Percentiles rank a stretch among this genome's conserved stretches.
These are phyloP conservation scores for Percopsis omiscomaycus DNA, from an alignment of 2,797 vertebrate genomes.

Conservation along the genomic window DNA sequence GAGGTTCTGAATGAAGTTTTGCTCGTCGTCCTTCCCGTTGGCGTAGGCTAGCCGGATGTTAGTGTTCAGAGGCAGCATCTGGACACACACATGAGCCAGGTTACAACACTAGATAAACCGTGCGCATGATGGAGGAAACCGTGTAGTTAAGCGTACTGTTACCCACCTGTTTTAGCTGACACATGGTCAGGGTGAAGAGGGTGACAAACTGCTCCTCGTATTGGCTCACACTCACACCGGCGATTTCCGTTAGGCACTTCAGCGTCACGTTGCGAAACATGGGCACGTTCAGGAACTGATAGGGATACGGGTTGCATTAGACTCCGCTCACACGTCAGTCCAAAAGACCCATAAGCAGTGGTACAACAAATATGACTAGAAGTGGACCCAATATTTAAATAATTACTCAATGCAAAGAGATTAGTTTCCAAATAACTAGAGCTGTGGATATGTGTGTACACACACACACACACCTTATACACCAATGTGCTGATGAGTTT, in stretches of 20 bases:
- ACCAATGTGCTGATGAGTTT: slow-evolving; percentile 97
- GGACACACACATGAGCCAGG: not conserved
- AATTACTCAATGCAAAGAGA: no score
- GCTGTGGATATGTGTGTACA: no score
- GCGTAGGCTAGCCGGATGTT: slow-evolving; percentile 94
- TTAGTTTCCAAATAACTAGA: no score
- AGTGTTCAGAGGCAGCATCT: slow-evolving; percentile 98
- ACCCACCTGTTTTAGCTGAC: slow-evolving; percentile 94
- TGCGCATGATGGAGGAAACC: no score
- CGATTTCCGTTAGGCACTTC: slow-evolving; percentile 98
- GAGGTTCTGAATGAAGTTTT: slow-evolving; percentile 99
- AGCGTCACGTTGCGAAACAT: slow-evolving; percentile 98
- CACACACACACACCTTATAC: slow-evolving; percentile 84
- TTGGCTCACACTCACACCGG: slow-evolving; percentile 95
- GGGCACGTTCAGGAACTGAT: slow-evolving; percentile 94
- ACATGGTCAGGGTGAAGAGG: slow-evolving; percentile 95
- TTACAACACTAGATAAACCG: not conserved
- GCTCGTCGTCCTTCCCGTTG: slow-evolving; percentile 97
- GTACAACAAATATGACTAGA: no score
- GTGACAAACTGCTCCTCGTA: slow-evolving; percentile 98
- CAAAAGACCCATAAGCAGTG: no score
- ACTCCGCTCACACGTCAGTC: not conserved
- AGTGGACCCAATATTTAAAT: no score
- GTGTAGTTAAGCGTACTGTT: no score
- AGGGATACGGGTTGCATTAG: slow-evolving; percentile 3